Evolutionary conservation across 2,113 vertebrate genomes (phyloP), one percentile per base, ranked within the genome.

Genomic region (Saccopteryx bilineata): DNA sequence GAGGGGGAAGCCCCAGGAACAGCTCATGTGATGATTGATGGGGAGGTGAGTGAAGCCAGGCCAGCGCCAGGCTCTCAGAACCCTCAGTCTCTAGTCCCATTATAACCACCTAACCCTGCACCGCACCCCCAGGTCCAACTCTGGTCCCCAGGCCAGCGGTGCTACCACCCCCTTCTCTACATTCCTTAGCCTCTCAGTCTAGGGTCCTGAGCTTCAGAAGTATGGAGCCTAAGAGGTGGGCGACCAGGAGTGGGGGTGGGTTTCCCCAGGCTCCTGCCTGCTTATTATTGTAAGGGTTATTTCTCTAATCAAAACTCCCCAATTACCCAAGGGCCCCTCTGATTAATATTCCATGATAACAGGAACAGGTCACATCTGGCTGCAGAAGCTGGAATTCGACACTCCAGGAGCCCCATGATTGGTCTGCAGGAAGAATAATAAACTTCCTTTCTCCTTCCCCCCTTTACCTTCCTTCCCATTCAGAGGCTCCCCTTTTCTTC

Each of bases 201-300:
- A 11, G 71, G 66, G 68, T 28, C 95, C 48, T 97, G 97, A 96
- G 97, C 97, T 97, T 96, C 96, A 94, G 61, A 84, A 95, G 94
- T 96, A 95, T 74, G 89, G 96, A 97, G 94, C 88, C 92, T 96
- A 84, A 94, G 98, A 98, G 97, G 96, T 92, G 65, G 87, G 87
- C 33, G 7, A 96, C 61, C 81, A 90, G 90, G 33, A 61, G 31
- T 97, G 19, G 56, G 89, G 96, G 93, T 97, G 95, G 71, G 68
- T 98, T 98, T 98, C 97, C 93, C 98, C 93, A 98, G 97, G 96
- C 98, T 97, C 97, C 96, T 96, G 93, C 88, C 48, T 98, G 98
- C 98, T 98, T 98, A 98, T 98, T 98, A 98, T 98, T 98, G 83
- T 98, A 98, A 98, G 97, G 92, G 97, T 97, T 98, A 98, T 98